Conservation (phyloP, 2,888 invertebrate genomes). For the Limnephilus marmoratus region DNA sequence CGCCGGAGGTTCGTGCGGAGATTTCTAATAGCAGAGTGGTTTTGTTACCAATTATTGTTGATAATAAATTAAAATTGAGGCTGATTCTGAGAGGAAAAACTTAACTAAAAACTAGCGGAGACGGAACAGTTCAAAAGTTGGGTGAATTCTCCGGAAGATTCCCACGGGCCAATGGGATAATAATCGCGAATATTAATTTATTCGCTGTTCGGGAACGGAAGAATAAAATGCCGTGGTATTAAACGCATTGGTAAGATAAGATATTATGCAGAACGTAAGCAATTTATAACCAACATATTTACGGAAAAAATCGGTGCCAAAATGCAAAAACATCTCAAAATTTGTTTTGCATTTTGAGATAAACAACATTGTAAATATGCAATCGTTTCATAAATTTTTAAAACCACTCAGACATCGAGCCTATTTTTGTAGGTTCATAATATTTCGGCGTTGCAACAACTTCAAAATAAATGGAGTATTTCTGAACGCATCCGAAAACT, state of each 20-base stretch:
- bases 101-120: background rate
- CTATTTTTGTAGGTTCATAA: no score
- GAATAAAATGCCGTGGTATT: background rate
- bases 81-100: background rate
- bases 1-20: background rate
- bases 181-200: background rate
- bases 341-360: no score
- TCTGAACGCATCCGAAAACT: no score
- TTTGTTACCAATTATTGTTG: background rate
- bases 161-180: background rate
- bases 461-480: no score
- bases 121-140: background rate
- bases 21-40: background rate
- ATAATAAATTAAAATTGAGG: background rate
- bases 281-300: no score
- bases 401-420: no score
- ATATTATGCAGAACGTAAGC: background rate
- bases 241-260: background rate
- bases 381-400: no score
- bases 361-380: no score
- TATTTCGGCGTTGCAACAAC: no score
- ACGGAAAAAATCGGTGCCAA: no score
- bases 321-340: no score
- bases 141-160: background rate
- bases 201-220: background rate